These are phyloP conservation scores for Germaria angustata DNA, from an alignment of 2,888 invertebrate species.

Conservation along the genomic window DNA sequence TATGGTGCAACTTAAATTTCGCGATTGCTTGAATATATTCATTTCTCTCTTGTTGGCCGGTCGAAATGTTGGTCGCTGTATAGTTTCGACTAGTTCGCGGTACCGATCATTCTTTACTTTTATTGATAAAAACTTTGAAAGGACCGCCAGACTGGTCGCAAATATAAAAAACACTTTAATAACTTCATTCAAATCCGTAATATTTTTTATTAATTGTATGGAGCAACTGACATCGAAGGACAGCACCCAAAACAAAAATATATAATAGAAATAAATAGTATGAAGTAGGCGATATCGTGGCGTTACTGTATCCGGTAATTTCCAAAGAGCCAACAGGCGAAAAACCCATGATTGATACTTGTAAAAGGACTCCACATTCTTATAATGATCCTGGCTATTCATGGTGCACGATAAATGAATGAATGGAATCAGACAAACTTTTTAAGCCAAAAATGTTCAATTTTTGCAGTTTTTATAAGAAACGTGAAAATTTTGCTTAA, in stretches of 20 bases:
- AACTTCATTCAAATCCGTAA: conserved; percentile 71
- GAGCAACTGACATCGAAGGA: conserved; percentile 69
- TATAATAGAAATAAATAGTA: conserved; percentile 60
- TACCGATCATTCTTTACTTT: conserved; percentile 67
- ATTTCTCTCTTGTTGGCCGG: conserved; percentile 67
- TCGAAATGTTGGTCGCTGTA: conserved; percentile 61
- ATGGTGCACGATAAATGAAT: conserved; percentile 87
- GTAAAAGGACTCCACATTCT: conserved; percentile 77
- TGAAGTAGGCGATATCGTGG: conserved; percentile 15
- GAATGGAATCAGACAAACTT: neutral
- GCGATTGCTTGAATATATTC: conserved; percentile 49
- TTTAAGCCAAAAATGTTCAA: neutral
- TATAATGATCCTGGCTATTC: conserved; percentile 86
- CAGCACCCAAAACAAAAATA: conserved; percentile 69
- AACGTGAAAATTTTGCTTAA: neutral
- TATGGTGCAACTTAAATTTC: conserved; percentile 61
- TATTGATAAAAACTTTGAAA: conserved; percentile 67
- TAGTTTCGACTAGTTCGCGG: conserved; percentile 59
- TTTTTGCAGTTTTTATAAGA: conserved; percentile 18
- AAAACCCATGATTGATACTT: conserved; percentile 55
- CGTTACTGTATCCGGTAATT: conserved; percentile 38
- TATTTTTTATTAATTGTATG: conserved; percentile 69
- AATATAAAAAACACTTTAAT: conserved; percentile 72
- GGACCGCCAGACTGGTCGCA: conserved; percentile 67
- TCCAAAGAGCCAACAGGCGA: conserved; percentile 51